These are phyloP conservation scores for Drosophila malerkotliana DNA, from an alignment of 1,140 invertebrate species.

Conservation along the genomic window DNA sequence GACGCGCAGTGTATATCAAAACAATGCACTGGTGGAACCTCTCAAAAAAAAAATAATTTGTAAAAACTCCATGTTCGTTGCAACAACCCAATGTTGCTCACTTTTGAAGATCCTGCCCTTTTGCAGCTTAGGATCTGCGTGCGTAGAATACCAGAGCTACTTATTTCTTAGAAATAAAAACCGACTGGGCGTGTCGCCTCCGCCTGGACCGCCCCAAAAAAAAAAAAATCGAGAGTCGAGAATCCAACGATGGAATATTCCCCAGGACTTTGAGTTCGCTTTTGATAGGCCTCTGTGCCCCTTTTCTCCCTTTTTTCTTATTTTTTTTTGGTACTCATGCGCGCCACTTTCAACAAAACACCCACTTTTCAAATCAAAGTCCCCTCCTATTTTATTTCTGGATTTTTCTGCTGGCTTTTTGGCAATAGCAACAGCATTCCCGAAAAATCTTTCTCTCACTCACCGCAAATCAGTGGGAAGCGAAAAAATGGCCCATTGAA, in stretches of 20 bases:
- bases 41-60: too few relatives aligned
- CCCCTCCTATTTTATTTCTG: slow-evolving; percentile 8
- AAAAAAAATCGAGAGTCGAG: slow-evolving; percentile 25
- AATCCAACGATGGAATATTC: slow-evolving; percentile 13
- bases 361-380: slow-evolving; percentile 60
- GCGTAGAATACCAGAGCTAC: slow-evolving; percentile 43
- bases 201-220: slow-evolving; percentile 58
- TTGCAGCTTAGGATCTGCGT: neutral
- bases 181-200: slow-evolving; percentile 72
- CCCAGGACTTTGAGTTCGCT: slow-evolving; percentile 22
- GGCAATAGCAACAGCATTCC: slow-evolving; percentile 19
- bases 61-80: neutral
- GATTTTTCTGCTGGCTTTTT: slow-evolving; percentile 13
- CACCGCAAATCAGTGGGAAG: slow-evolving; percentile 57
- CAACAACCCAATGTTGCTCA: neutral
- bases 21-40: too few relatives aligned
- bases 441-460: slow-evolving; percentile 24
- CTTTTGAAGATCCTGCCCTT: neutral
- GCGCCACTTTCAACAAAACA: slow-evolving; percentile 76
- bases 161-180: slow-evolving; percentile 81
- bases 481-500: slow-evolving; percentile 17
- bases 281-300: slow-evolving; percentile 54
- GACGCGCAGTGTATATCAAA: too few relatives aligned
- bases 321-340: slow-evolving; percentile 58
- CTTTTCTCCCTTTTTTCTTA: neutral